Percentiles rank a stretch among this genome's conserved stretches.
Evolutionary conservation across 2,113 vertebrate species (phyloP).

Genomic region (Nestor notabilis): DNA sequence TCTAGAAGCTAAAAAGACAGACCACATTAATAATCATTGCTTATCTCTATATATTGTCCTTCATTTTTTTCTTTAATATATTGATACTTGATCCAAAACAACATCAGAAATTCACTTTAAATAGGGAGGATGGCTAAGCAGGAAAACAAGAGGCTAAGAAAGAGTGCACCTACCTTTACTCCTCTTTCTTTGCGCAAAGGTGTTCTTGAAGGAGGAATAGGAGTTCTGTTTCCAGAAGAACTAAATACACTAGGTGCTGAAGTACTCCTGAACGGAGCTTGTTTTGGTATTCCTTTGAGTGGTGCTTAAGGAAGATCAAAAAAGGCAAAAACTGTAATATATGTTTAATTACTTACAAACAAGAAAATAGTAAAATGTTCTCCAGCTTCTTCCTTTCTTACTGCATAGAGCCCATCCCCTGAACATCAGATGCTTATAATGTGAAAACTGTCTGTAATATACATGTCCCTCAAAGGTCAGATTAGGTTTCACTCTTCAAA

Average conservation of each 20-base stretch:
- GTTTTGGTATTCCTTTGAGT: conserved; percentile 96
- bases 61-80: background rate
- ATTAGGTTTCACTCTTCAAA: background rate
- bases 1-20: conserved; percentile 83
- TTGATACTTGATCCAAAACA: background rate
- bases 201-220: conserved; percentile 89
- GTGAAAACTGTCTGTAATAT: background rate
- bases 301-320: conserved; percentile 79
- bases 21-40: background rate
- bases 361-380: background rate
- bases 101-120: background rate
- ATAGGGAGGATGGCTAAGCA: background rate
- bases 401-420: background rate
- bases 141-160: background rate
- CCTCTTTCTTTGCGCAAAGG: conserved; percentile 94
- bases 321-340: background rate
- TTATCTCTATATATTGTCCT: background rate
- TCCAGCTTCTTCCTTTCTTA: background rate
- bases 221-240: conserved; percentile 90
- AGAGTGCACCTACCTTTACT: conserved; percentile 84
- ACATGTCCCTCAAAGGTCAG: background rate
- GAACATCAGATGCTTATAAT: background rate
- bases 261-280: conserved; percentile 92
- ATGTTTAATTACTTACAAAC: background rate
- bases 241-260: conserved; percentile 93